Evolutionary conservation across 2,797 vertebrate genomes (phyloP), one percentile per base, ranked within the genome.

Genomic region (Choloepus didactylus): DNA sequence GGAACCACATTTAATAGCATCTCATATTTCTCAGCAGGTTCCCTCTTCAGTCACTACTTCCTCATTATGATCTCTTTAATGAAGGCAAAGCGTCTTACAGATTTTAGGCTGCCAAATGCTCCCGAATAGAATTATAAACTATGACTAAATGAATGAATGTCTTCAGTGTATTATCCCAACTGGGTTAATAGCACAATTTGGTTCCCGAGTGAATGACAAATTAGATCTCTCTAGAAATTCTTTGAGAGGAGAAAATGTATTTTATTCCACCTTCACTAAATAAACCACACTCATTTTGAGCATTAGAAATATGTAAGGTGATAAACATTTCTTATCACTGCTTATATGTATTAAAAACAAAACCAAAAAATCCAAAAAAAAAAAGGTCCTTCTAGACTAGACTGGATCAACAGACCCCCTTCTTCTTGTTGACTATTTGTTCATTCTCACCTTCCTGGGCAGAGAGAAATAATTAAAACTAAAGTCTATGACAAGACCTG

Each of bases 381-480:
- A 56, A 56, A 56, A 56, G 18, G 73, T 54, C 21, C 66, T 87
- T 95, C 76, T 92, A 88, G 60, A 56, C 44, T 80, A 44, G 25
- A 84, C 70, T 49, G 9, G 44, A 93, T 81, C 84, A 64, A 62
- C 0, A 91, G 60, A 89, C 9, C 5, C 5, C 31, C 67, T 38
- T 66, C 73, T 89, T 91, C 16, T 66, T 92, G 31, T 84, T 94
- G 38, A 64, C 72, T 54, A 31, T 62, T 84, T 64, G 44, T 56
- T 70, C 59, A 80, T 87, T 75, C 38, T 84, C 72, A 93, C 35
- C 70, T 93, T 64, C 23, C 67, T 62, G 69, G 31, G 70, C 54
- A 92, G n/a, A 96, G 51, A 91, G 49, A 91, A 93, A 76, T 35
- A 75, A 95, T 73, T 82, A 72, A 87, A 75, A 94, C 64, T 85